A percentile compares a stretch with the other conserved stretches of the same genome.
These are phyloP conservation scores for Sebastes ruberrimus DNA, from an alignment of 2,797 vertebrate species.

Conservation along the genomic window DNA sequence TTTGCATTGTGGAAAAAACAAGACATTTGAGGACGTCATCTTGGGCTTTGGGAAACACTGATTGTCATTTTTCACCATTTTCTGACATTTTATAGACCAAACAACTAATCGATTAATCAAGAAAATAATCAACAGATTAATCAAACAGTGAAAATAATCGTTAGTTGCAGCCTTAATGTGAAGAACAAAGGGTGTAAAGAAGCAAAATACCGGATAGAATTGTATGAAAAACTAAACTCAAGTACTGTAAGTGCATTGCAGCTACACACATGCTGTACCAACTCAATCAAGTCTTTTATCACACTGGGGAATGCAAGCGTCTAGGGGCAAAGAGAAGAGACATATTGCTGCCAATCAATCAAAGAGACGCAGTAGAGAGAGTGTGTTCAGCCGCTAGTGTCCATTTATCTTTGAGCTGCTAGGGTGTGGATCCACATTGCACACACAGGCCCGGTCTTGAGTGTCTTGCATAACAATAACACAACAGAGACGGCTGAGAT, in stretches of 20 bases:
- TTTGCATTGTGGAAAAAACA: neutral
- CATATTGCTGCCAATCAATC: neutral
- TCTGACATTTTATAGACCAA: neutral
- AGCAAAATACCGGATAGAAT: neutral
- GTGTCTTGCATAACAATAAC: conserved; percentile 49
- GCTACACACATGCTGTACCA: neutral
- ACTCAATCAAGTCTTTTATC: neutral
- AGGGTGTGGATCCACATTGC: conserved; percentile 22
- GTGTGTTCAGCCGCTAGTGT: neutral
- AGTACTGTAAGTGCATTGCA: neutral
- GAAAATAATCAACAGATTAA: neutral
- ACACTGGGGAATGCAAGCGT: conserved; percentile 3
- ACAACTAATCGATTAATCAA: neutral
- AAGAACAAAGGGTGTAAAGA: neutral
- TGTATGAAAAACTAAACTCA: neutral
- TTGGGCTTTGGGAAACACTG: neutral
- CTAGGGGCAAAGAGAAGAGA: neutral
- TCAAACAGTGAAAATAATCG: neutral
- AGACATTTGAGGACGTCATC: neutral
- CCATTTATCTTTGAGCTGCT: conserved; percentile 25
- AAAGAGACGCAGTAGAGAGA: neutral
- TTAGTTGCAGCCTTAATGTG: neutral
- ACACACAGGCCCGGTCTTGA: conserved; percentile 62
- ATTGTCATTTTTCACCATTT: neutral
- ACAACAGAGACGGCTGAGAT: conserved; percentile 10